phyloP scores from a whole-genome alignment of 2,113 vertebrate species.

The Oncorhynchus keta region DNA sequence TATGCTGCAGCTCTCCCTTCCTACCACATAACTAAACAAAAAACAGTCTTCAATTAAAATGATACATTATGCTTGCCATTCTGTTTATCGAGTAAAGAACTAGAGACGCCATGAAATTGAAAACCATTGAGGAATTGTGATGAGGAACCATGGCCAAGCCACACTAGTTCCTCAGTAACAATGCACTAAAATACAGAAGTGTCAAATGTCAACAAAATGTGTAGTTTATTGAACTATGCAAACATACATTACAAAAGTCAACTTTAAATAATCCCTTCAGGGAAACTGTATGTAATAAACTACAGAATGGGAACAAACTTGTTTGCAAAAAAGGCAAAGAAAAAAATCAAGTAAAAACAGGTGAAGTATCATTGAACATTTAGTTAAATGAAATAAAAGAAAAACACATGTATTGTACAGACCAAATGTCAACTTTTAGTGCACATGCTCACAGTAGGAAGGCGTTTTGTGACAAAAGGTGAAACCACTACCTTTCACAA shows the following conservation, averaged over 20 bases:
- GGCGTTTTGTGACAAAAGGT: conserved; percentile 33
- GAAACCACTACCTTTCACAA: conserved; percentile 46
- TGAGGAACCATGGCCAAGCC: too few relatives aligned
- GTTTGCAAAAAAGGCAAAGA: conserved; percentile 14
- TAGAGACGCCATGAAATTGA: too few relatives aligned
- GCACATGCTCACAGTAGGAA: conserved; percentile 63
- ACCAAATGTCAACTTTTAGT: conserved; percentile 54
- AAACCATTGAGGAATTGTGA: too few relatives aligned
- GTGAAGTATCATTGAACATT: conserved; percentile 56
- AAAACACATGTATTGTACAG: conserved; percentile 56
- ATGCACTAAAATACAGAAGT: conserved; percentile 2
- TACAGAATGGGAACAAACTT: conserved; percentile 58
- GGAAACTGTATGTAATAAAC: conserved; percentile 53
- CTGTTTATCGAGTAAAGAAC: too few relatives aligned
- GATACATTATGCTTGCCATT: too few relatives aligned
- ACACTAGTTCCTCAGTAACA: conserved; percentile 2
- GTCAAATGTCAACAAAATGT: conserved; percentile 55
- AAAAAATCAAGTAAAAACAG: conserved; percentile 52
- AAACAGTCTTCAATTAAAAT: too few relatives aligned
- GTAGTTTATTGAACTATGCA: conserved; percentile 72
- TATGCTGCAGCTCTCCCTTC: too few relatives aligned
- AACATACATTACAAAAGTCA: conserved; percentile 68
- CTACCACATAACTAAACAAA: too few relatives aligned
- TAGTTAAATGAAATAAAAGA: conserved; percentile 49
- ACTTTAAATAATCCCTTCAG: conserved; percentile 50